phyloP scores from a whole-genome alignment of 2,888 invertebrate genomes.

The Deroplatys truncata region DNA sequence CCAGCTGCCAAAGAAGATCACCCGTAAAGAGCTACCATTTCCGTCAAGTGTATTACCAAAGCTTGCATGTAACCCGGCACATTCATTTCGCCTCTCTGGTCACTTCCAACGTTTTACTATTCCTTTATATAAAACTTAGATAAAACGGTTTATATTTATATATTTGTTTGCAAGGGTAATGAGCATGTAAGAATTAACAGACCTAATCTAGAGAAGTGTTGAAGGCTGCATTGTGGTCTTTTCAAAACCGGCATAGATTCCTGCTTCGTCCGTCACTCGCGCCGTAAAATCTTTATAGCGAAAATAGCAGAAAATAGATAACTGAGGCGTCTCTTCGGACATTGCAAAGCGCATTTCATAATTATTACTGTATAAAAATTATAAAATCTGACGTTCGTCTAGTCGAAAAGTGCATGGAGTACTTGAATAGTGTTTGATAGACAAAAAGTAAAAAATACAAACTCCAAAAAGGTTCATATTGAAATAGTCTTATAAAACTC shows the following conservation, averaged over 20 bases:
- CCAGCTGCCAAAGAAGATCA: neutral
- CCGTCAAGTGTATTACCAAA: conserved; percentile 16
- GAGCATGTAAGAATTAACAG: neutral
- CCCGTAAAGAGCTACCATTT: neutral
- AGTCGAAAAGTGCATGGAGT: neutral
- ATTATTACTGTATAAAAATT: neutral
- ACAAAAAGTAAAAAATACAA: neutral
- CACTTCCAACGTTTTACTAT: neutral
- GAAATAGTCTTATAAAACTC: neutral
- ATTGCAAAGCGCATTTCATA: neutral
- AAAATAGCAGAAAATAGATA: neutral
- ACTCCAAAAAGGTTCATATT: neutral
- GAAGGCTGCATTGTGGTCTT: neutral
- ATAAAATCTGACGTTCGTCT: neutral
- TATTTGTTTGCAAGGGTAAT: neutral
- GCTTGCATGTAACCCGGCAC: neutral
- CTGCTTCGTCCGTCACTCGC: neutral
- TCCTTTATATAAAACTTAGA: neutral
- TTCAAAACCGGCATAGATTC: neutral
- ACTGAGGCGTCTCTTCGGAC: neutral
- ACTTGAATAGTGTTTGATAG: neutral
- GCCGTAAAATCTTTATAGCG: neutral
- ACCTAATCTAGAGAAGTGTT: neutral
- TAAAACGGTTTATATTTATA: neutral
- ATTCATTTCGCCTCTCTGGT: neutral